Evolutionary conservation across 2,888 invertebrate genomes (phyloP), one percentile per base, ranked within the genome.

Genomic region (Eristalis pertinax): DNA sequence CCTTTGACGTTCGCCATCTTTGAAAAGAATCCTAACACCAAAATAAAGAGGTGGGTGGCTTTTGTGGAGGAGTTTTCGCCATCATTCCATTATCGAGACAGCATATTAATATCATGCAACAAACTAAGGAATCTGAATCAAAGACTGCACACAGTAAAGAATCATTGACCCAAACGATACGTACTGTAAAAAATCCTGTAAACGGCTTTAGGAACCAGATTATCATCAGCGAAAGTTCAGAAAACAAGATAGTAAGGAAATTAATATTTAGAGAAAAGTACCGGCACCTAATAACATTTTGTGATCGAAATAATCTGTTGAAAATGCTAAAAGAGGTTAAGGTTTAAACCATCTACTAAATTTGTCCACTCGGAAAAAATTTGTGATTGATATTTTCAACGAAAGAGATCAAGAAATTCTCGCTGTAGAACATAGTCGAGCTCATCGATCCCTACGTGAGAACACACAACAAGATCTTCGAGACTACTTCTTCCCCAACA

Each of bases 31-130:
- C 72, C 63, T 0, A 86, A 83, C 19, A 24, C 63, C 3, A 88
- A 88, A 65, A 74, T 86, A 29, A 86, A 88, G 22, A 50, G 85
- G 29, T 83, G 77, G 77, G 72, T 56, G 43, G 73, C 79, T 19
- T 74, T 73, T 43, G 67, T 83, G 24, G 72, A 78, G 22, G 73
- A 77, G 35, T 77, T 58, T 43, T 69, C 82, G n/a, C 75, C 76
- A 11, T 76, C 29, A 64, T 82, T 82, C n/a, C 63, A 29, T 22
- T 76, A 41, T 76, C 84, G 4, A 56, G 69, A 43, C 83, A 77
- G 43, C 64, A 73, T 76, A 74, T 72, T 38, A 67, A 80, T 65
- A 35, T 29, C 24, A 56, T 81, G 32, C 75, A 88, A 4, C 79
- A 82, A 29, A 38, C 75, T 11, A 64, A 75, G 60, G 58, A 76